Percentiles rank a stretch among this genome's conserved stretches.
Evolutionary conservation across 2,113 vertebrate genomes (phyloP).

Genomic region (Orcinus orca): DNA sequence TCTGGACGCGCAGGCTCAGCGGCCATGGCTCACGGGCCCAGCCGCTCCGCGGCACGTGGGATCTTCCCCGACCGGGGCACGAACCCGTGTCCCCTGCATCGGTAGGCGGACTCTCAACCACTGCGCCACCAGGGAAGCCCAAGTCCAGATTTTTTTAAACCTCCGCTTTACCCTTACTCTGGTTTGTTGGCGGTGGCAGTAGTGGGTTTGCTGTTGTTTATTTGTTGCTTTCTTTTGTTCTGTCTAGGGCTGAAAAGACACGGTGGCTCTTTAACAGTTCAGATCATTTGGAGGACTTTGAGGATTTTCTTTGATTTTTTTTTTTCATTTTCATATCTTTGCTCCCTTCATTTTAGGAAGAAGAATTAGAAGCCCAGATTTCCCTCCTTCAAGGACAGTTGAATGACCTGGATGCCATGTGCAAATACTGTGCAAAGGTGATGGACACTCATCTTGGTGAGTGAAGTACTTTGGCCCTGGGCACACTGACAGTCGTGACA

Average conservation of each 20-base stretch:
- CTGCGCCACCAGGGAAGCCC: too few species aligned
- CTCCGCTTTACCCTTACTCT: neutral
- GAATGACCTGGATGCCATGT: slow-evolving; percentile 98
- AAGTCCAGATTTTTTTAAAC: neutral
- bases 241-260: neutral
- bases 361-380: slow-evolving; percentile 97
- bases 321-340: neutral
- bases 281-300: neutral
- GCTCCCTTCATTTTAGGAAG: slow-evolving; percentile 85
- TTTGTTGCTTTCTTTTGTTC: neutral
- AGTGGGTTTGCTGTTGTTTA: neutral
- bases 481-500: rapidly evolving
- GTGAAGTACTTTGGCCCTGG: slow-evolving; percentile 56
- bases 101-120: too few species aligned
- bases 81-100: too few species aligned
- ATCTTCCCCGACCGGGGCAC: too few species aligned
- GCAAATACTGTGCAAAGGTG: slow-evolving; percentile 98
- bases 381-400: slow-evolving; percentile 98
- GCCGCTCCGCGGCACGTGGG: too few species aligned
- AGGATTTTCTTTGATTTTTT: neutral
- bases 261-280: neutral
- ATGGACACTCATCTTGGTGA: slow-evolving; percentile 98
- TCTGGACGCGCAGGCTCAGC: too few species aligned
- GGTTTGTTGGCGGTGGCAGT: neutral
- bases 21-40: too few species aligned